Conservation (phyloP, 2,113 vertebrate species). For the Hiodon alosoides region DNA sequence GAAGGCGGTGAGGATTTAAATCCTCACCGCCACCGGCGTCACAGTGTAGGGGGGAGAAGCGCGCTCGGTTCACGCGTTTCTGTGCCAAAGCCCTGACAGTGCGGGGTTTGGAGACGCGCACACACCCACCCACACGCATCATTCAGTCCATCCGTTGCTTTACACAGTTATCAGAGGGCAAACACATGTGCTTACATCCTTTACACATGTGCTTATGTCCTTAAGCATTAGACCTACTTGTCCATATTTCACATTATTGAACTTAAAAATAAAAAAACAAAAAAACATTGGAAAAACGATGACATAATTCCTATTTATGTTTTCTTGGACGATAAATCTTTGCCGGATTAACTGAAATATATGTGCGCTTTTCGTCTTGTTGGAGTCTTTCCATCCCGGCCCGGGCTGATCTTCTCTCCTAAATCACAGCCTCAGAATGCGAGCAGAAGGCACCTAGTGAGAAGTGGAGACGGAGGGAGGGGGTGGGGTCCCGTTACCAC, state of each 20-base stretch:
- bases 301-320: constrained; percentile 17
- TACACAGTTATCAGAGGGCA: not conserved
- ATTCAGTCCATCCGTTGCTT: not conserved
- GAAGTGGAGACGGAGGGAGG: not conserved
- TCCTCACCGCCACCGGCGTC: too few relatives aligned
- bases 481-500: not conserved
- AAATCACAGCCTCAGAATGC: constrained; percentile 25
- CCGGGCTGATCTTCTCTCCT: not conserved
- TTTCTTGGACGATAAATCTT: constrained; percentile 21
- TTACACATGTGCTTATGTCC: not conserved
- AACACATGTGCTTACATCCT: not conserved
- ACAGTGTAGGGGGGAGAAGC: too few relatives aligned
- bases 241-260: not conserved
- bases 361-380: constrained; percentile 22
- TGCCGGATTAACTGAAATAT: constrained; percentile 28
- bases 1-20: too few relatives aligned
- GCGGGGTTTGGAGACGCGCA: not conserved
- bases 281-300: not conserved
- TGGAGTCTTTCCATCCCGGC: constrained; percentile 5
- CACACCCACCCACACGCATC: not conserved
- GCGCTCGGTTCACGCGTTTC: too few relatives aligned
- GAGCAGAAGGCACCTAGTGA: not conserved
- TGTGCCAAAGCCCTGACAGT: too few relatives aligned
- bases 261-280: too few relatives aligned
- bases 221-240: not conserved